These are phyloP conservation scores for Condylura cristata DNA, from an alignment of 2,113 vertebrate genomes.

Conservation along the genomic window DNA sequence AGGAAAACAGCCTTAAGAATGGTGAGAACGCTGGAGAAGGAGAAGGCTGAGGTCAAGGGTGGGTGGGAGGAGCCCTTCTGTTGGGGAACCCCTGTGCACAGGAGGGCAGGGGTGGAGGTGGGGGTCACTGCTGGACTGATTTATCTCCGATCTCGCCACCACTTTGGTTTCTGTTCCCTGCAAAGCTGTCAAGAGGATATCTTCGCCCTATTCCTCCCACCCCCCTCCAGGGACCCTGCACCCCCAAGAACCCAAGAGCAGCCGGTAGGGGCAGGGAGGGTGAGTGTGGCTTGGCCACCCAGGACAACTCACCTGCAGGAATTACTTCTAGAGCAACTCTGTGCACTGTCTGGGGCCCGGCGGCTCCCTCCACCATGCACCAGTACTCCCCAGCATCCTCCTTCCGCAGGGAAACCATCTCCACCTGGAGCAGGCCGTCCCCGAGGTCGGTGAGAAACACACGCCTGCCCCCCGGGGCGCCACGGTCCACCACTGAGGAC, in stretches of 20 bases:
- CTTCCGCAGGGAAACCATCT: slow-evolving; percentile 76
- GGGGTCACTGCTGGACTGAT: not conserved
- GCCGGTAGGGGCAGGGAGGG: too few species aligned
- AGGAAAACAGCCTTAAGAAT: not conserved
- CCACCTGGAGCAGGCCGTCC: slow-evolving; percentile 81
- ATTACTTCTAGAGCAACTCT: slow-evolving; percentile 79
- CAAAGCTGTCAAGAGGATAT: not conserved
- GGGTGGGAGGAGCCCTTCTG: not conserved
- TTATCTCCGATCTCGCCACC: slow-evolving; percentile 55
- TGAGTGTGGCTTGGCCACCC: not conserved
- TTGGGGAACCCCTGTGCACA: not conserved
- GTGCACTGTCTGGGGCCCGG: not conserved
- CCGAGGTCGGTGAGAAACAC: slow-evolving; percentile 78
- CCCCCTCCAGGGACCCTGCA: not conserved
- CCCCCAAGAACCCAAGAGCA: not conserved
- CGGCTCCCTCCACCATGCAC: slow-evolving; percentile 75
- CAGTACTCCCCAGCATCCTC: slow-evolving; percentile 84
- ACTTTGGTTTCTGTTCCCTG: slow-evolving; percentile 37
- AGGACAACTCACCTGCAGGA: slow-evolving; percentile 45
- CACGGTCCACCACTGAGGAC: slow-evolving; percentile 68
- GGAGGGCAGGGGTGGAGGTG: too few species aligned
- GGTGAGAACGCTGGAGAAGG: not conserved
- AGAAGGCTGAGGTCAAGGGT: not conserved
- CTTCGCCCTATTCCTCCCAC: not conserved
- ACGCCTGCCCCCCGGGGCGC: not conserved